Evolutionary conservation across 2,797 vertebrate species (phyloP), one percentile per base, ranked within the genome.

Genomic region (Notoglanidium macrostoma): DNA sequence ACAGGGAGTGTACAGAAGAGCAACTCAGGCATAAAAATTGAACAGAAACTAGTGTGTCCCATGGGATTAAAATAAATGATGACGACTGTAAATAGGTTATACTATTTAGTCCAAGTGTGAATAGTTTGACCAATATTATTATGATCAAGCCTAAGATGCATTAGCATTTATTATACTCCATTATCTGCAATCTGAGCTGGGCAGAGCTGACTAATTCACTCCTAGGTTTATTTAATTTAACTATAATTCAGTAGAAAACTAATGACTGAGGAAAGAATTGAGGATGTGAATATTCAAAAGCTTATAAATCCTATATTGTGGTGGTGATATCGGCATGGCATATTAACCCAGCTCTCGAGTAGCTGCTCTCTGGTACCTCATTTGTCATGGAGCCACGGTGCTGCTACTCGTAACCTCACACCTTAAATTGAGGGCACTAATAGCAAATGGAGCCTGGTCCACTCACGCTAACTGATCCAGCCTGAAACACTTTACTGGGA

Each of bases 381-480:
- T 86, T 79, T 91, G 89, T 86, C 87, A 87, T 78, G 32, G 61
- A 63, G 89, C 72, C 32, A 14, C 55, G 82, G 77, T 79, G 81
- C 87, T 78, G 85, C 89, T 82, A 65, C 89, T 83, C 81, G 90
- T 89, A 91, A 90, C 90, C 87, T 88, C 87, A 90, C 90, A 91
- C 90, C 90, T 91, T 89, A 86, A 88, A 89, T 89, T 89, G 87
- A 88, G 79, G 87, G 84, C 83, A 77, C 87, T 89, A 88, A 91
- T 90, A 90, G 88, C 90, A 89, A 90, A 89, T 88, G 72, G 85
- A 89, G 90, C 74, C 88, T 77, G 26, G 72, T 87, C 89, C 89
- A 89, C 80, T 90, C 89, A 86, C 84, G 57, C 87, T 91, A 91
- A 90, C 89, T 90, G 89, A 91, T 91, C 89, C 87, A 88, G 88